phyloP scores from a whole-genome alignment of 2,113 vertebrate species.

The Nothobranchius furzeri region DNA sequence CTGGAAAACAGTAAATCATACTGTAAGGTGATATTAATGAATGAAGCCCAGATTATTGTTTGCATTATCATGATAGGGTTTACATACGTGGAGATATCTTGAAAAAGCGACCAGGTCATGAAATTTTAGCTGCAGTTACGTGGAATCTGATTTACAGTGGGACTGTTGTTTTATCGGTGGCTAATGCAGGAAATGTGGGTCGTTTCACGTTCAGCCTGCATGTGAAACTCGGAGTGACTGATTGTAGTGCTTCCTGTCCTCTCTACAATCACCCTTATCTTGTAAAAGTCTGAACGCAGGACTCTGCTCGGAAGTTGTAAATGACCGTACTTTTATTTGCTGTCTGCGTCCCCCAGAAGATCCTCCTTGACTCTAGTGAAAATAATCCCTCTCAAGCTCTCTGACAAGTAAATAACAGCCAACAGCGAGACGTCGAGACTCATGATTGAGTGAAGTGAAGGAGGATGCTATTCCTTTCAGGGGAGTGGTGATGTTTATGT shows the following conservation, averaged over 20 bases:
- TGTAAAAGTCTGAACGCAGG: not conserved
- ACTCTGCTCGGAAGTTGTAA: not conserved
- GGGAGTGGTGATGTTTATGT: conserved; percentile 21
- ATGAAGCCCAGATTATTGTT: no score
- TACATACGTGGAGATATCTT: no score
- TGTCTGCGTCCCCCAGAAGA: conserved; percentile 32
- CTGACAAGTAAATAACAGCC: conserved; percentile 18
- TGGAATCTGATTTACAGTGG: no score
- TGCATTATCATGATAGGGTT: no score
- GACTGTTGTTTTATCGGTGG: no score
- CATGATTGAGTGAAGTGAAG: conserved; percentile 2
- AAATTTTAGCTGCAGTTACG: no score
- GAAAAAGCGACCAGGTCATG: no score
- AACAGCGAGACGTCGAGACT: not conserved
- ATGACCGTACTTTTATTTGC: not conserved
- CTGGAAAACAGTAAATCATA: no score
- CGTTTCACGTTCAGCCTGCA: no score
- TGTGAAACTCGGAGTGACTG: no score
- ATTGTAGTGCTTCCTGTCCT: not conserved
- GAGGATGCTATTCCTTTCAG: conserved; percentile 29
- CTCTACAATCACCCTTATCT: not conserved
- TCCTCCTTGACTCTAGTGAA: not conserved
- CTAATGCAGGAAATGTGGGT: no score
- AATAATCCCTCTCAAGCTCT: conserved; percentile 6
- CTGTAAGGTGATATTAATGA: no score